Conservation (phyloP, 2,113 vertebrate genomes). For the Tyto alba region DNA sequence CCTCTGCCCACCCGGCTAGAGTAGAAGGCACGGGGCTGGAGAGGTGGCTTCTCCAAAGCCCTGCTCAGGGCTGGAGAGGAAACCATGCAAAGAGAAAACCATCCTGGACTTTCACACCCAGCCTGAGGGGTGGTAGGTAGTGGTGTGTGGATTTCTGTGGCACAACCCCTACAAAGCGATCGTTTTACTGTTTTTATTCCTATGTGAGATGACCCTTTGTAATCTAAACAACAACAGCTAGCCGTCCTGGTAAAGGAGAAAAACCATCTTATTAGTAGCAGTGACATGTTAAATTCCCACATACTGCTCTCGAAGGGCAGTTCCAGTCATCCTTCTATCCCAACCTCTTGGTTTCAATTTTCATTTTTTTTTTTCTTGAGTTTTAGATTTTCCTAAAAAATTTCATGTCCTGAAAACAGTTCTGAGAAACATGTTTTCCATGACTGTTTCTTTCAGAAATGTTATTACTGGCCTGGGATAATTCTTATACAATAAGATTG, state of each 20-base stretch:
- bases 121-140: not conserved
- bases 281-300: not conserved
- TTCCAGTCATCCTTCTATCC: not conserved
- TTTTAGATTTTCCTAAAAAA: not conserved
- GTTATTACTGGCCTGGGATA: slow-evolving; percentile 44
- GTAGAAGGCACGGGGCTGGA: not conserved
- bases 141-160: not conserved
- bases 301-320: not conserved
- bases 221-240: not conserved
- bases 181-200: not conserved
- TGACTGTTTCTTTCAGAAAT: slow-evolving; percentile 34
- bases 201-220: not conserved
- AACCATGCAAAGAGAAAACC: not conserved
- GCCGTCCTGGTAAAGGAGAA: not conserved
- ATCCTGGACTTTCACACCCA: not conserved
- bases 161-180: not conserved
- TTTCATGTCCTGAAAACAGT: not conserved
- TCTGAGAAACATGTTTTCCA: slow-evolving; percentile 37
- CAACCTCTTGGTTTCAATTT: not conserved
- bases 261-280: not conserved
- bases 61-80: not conserved
- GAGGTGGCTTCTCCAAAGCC: not conserved
- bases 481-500: slow-evolving; percentile 7
- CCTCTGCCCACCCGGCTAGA: not conserved
- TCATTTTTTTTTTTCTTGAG: not conserved